phyloP scores from a whole-genome alignment of 1,140 invertebrate species.

The Asbolus verrucosus region DNA sequence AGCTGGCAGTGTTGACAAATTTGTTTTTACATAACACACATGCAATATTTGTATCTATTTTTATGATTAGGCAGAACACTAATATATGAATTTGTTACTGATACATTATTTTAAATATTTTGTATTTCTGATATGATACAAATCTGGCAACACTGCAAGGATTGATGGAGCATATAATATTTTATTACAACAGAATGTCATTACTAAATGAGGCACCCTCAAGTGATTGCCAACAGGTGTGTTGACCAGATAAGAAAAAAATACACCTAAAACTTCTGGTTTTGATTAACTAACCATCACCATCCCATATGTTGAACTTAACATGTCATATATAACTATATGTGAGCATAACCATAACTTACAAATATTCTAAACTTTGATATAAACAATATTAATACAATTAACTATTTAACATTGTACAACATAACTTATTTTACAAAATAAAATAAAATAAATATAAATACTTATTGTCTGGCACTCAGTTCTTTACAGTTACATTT shows the following conservation, averaged over 20 bases:
- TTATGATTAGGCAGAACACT: too few relatives aligned
- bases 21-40: too few relatives aligned
- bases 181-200: too few relatives aligned
- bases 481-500: constrained; percentile 55
- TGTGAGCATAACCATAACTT: constrained; percentile 42
- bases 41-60: too few relatives aligned
- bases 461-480: constrained; percentile 59
- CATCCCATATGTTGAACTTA: constrained; percentile 37
- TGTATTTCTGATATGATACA: too few relatives aligned
- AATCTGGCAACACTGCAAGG: too few relatives aligned
- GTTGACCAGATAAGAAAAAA: constrained; percentile 2
- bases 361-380: constrained; percentile 40
- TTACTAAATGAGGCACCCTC: neutral
- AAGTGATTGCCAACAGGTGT: neutral
- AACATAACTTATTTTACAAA: constrained; percentile 23
- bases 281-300: constrained; percentile 45
- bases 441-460: constrained; percentile 46
- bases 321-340: constrained; percentile 4
- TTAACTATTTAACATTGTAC: constrained; percentile 50
- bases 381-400: constrained; percentile 47
- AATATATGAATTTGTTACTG: too few relatives aligned
- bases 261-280: neutral
- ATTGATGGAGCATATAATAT: too few relatives aligned
- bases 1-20: too few relatives aligned
- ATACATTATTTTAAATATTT: too few relatives aligned